Conservation (phyloP, 2,888 invertebrate genomes). For the Tupiocoris notatus region DNA sequence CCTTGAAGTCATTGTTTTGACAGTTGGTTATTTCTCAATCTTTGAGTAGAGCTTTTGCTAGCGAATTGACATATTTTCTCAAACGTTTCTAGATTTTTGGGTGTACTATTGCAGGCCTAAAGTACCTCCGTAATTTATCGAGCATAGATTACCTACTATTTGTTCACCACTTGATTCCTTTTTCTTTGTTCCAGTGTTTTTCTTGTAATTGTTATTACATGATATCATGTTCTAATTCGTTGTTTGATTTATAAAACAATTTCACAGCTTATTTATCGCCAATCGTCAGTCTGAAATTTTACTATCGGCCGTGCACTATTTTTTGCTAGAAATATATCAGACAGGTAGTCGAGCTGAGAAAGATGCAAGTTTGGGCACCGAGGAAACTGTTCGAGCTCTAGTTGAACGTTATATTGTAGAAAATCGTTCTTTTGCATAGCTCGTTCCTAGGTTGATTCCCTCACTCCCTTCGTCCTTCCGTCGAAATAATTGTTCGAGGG, state of each 20-base stretch:
- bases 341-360: background rate
- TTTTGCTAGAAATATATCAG: too few relatives aligned
- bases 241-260: background rate
- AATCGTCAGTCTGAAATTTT: background rate
- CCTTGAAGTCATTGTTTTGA: slow-evolving; percentile 28
- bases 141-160: slow-evolving; percentile 14
- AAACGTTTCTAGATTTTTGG: slow-evolving; percentile 24
- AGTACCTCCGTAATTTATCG: slow-evolving; percentile 13
- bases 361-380: background rate
- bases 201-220: background rate
- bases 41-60: slow-evolving; percentile 43
- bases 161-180: background rate
- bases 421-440: too few relatives aligned
- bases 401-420: too few relatives aligned
- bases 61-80: slow-evolving; percentile 24
- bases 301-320: too few relatives aligned
- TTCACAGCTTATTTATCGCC: background rate
- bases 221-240: background rate
- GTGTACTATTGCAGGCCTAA: slow-evolving; percentile 26
- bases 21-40: slow-evolving; percentile 19
- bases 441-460: too few relatives aligned
- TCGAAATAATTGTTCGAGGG: too few relatives aligned
- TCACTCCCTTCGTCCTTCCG: too few relatives aligned
- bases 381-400: too few relatives aligned
- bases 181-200: background rate